phyloP scores from a whole-genome alignment of 2,888 invertebrate species.

The Synergus itoensis region DNA sequence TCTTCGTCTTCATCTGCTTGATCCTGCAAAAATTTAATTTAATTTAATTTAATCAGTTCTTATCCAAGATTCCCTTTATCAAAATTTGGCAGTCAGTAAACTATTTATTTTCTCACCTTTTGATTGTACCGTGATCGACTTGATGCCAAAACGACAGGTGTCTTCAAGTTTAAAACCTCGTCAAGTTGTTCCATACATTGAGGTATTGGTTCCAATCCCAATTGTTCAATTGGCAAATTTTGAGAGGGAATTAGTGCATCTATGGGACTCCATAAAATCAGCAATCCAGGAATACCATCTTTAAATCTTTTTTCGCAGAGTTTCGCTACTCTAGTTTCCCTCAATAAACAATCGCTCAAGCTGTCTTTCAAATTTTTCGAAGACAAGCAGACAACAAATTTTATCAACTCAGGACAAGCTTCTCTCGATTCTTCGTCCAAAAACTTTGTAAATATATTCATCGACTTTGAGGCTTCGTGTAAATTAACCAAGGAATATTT shows the following conservation, averaged over 20 bases:
- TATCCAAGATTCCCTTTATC: too few species aligned
- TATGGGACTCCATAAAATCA: slow-evolving; percentile 43
- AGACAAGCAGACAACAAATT: slow-evolving; percentile 52
- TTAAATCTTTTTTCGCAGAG: slow-evolving; percentile 41
- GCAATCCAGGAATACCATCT: slow-evolving; percentile 38
- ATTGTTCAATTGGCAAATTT: slow-evolving; percentile 11
- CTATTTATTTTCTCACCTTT: neutral
- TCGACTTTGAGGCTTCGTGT: neutral
- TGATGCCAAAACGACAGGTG: neutral
- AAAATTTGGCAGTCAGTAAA: too few species aligned
- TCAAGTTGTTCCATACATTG: slow-evolving; percentile 1
- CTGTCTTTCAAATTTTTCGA: neutral
- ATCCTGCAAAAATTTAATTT: too few species aligned
- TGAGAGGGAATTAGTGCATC: neutral
- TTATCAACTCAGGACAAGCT: slow-evolving; percentile 41
- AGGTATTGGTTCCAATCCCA: neutral
- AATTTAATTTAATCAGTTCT: too few species aligned
- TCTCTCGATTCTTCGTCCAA: slow-evolving; percentile 51
- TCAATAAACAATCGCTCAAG: neutral
- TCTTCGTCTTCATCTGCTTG: too few species aligned
- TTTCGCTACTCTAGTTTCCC: slow-evolving; percentile 2
- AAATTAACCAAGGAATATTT: neutral
- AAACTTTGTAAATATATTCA: slow-evolving; percentile 44
- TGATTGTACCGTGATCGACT: neutral
- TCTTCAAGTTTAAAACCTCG: neutral